These are phyloP conservation scores for Chrysemys picta DNA, from an alignment of 2,113 vertebrate species.

Conservation along the genomic window DNA sequence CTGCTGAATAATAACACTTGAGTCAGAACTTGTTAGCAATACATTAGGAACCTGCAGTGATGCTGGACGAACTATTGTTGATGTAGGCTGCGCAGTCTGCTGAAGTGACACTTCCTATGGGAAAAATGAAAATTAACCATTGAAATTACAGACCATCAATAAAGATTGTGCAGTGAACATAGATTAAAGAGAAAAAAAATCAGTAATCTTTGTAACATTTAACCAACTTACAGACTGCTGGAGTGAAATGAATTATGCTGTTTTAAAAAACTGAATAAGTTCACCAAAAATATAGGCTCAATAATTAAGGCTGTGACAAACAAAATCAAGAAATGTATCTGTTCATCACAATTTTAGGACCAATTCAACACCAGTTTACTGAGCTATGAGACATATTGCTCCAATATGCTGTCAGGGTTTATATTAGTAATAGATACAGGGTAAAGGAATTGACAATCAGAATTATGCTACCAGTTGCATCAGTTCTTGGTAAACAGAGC, in stretches of 20 bases:
- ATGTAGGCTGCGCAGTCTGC: slow-evolving; percentile 93
- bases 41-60: slow-evolving; percentile 98
- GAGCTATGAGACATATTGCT: not conserved
- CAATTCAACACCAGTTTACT: not conserved
- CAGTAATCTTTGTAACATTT: not conserved
- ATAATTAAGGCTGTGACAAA: not conserved
- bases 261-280: not conserved
- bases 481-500: not conserved
- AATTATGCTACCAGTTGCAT: not conserved
- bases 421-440: not conserved
- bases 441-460: not conserved
- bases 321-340: not conserved
- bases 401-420: not conserved
- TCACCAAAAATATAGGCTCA: not conserved
- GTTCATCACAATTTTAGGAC: not conserved
- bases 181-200: not conserved
- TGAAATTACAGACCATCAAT: not conserved
- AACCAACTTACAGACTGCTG: not conserved
- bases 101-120: slow-evolving; percentile 93
- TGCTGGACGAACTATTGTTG: slow-evolving; percentile 97
- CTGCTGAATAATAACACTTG: slow-evolving; percentile 98
- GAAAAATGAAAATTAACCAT: slow-evolving; percentile 44
- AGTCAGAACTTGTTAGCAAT: slow-evolving; percentile 95
- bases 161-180: not conserved
- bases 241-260: not conserved